Percentiles rank a stretch among this genome's conserved stretches.
These are phyloP conservation scores for Drosophila rhopaloa DNA, from an alignment of 1,140 invertebrate genomes.

Conservation along the genomic window DNA sequence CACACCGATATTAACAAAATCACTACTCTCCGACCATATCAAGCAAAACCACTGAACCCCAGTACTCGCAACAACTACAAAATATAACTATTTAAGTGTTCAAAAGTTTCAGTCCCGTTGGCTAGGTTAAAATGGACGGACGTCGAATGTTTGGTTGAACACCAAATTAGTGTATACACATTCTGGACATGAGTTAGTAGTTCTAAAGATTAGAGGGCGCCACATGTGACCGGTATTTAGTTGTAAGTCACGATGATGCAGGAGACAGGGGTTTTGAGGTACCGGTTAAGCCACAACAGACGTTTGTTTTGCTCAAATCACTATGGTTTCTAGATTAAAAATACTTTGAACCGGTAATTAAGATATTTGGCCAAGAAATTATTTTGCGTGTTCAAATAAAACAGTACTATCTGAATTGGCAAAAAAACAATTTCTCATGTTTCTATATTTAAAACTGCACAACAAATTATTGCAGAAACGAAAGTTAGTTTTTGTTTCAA, in stretches of 20 bases:
- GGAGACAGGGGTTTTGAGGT: neutral
- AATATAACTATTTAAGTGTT: constrained; percentile 38
- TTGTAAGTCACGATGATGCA: constrained; percentile 40
- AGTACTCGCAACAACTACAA: constrained; percentile 14
- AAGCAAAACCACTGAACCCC: constrained; percentile 44
- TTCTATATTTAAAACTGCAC: no score
- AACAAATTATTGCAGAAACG: no score
- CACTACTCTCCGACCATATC: constrained; percentile 23
- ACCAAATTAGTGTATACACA: constrained; percentile 25
- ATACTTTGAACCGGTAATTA: no score
- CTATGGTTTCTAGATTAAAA: neutral
- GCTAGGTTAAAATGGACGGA: neutral
- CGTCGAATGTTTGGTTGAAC: neutral
- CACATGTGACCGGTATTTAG: constrained; percentile 32
- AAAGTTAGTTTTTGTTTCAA: no score
- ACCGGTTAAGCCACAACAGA: neutral
- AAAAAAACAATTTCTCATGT: no score
- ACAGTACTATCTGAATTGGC: no score
- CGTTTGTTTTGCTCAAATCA: neutral
- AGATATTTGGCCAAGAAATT: no score
- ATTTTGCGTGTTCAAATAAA: no score
- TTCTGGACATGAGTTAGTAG: constrained; percentile 29
- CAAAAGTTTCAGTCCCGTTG: constrained; percentile 15
- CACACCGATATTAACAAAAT: constrained; percentile 22
- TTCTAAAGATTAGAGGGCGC: constrained; percentile 23